Evolutionary conservation across 1,140 invertebrate genomes (phyloP).

Genomic region (Calephelis virginiensis): DNA sequence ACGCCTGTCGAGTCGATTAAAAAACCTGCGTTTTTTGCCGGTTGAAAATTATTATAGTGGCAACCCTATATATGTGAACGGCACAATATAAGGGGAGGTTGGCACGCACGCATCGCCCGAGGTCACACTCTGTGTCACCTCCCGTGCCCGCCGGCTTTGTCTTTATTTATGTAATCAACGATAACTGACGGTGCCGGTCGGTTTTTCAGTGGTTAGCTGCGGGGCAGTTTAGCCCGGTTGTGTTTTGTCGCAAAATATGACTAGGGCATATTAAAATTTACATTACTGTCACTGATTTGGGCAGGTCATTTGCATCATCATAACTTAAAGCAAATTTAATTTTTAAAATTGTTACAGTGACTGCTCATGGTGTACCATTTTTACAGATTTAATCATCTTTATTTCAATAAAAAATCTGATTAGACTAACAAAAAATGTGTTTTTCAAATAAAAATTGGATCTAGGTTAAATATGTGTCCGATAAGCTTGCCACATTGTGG

Average conservation of each 20-base stretch:
- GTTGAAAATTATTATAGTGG: background rate
- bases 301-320: background rate
- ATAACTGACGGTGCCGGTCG: constrained; percentile 34
- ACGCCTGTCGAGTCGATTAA: no score
- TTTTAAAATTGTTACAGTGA: no score
- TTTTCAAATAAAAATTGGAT: no score
- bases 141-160: constrained; percentile 33
- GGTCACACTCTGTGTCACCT: constrained; percentile 23
- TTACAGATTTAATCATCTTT: no score
- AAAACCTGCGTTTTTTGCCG: no score
- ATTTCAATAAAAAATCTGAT: no score
- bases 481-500: no score
- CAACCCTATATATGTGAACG: background rate
- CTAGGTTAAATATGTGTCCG: no score
- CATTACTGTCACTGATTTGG: background rate
- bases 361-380: no score
- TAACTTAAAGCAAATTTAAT: no score
- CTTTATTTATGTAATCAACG: constrained; percentile 46
- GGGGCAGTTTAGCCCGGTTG: constrained; percentile 15
- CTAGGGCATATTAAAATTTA: background rate
- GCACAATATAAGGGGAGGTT: constrained; percentile 10
- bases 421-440: no score
- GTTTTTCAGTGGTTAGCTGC: constrained; percentile 20
- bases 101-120: constrained; percentile 35
- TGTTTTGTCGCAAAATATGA: background rate